These are phyloP conservation scores for Momotus momota DNA, from an alignment of 2,797 vertebrate genomes.

Conservation along the genomic window DNA sequence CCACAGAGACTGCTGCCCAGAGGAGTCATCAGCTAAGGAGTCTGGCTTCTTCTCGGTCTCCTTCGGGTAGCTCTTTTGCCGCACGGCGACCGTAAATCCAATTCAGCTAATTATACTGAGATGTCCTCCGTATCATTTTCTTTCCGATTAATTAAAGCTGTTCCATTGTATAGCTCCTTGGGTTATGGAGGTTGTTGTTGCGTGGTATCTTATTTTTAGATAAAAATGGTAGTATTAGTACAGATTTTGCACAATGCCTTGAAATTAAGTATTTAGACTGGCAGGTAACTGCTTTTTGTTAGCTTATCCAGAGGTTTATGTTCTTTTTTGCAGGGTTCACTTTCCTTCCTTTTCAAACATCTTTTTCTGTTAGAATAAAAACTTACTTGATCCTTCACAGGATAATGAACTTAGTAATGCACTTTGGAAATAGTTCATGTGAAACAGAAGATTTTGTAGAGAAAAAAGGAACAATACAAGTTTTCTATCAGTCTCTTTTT, in stretches of 20 bases:
- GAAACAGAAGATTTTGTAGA: background rate
- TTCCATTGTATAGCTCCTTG: background rate
- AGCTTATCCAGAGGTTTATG: background rate
- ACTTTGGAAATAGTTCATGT: background rate
- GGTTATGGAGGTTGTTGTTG: background rate
- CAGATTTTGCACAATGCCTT: background rate
- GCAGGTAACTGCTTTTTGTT: background rate
- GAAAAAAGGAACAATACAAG: background rate
- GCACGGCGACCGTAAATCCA: background rate
- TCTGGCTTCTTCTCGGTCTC: background rate
- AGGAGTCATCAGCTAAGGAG: background rate
- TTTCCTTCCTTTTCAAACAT: background rate
- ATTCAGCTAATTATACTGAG: background rate
- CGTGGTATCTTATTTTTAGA: background rate
- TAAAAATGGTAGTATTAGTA: background rate
- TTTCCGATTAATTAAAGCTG: background rate
- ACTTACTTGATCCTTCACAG: background rate
- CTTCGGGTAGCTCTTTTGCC: background rate
- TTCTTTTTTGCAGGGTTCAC: background rate
- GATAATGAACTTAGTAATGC: background rate
- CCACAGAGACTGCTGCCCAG: rapidly evolving
- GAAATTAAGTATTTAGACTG: background rate
- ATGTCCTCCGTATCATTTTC: background rate
- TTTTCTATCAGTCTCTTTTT: background rate
- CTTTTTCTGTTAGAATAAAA: background rate